Evolutionary conservation across 2,888 invertebrate genomes (phyloP).

Genomic region (Vandiemenella viatica): DNA sequence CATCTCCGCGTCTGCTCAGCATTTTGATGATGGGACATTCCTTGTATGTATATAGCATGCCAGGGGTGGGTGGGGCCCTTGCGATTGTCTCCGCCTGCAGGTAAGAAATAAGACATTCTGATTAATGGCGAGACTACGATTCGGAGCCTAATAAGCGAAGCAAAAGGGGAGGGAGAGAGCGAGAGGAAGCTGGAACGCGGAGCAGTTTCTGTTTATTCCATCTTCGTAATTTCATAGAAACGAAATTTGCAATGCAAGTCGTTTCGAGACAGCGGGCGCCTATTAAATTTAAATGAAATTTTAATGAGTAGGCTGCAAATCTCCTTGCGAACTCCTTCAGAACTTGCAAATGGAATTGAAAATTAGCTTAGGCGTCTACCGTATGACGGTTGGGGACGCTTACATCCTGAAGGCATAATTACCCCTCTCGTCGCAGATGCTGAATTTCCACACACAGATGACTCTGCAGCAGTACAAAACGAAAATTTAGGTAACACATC

Average conservation of each 20-base stretch:
- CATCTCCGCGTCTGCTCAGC: constrained; percentile 13
- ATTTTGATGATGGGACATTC: constrained; percentile 15
- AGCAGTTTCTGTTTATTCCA: constrained; percentile 15
- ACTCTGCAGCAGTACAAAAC: too few species aligned
- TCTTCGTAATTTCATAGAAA: constrained; percentile 15
- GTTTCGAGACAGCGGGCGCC: too few species aligned
- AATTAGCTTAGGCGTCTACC: too few species aligned
- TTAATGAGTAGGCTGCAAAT: constrained; percentile 13
- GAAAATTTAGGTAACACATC: too few species aligned
- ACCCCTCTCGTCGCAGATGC: too few species aligned
- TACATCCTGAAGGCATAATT: too few species aligned
- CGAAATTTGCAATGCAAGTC: constrained; percentile 16
- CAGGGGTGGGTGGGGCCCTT: too few species aligned
- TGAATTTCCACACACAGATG: too few species aligned
- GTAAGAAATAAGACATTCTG: constrained; percentile 15
- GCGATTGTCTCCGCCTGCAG: too few species aligned
- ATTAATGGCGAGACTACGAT: constrained; percentile 10
- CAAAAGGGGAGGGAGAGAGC: neutral
- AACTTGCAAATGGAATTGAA: too few species aligned
- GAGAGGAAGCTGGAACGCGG: neutral
- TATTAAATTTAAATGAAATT: constrained; percentile 17
- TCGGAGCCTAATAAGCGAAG: neutral
- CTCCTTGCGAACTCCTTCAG: too few species aligned
- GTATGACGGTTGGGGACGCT: too few species aligned
- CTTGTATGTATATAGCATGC: constrained; percentile 6